Evolutionary conservation across 2,888 invertebrate species (phyloP).

Genomic region (Diadegma fenestrale): DNA sequence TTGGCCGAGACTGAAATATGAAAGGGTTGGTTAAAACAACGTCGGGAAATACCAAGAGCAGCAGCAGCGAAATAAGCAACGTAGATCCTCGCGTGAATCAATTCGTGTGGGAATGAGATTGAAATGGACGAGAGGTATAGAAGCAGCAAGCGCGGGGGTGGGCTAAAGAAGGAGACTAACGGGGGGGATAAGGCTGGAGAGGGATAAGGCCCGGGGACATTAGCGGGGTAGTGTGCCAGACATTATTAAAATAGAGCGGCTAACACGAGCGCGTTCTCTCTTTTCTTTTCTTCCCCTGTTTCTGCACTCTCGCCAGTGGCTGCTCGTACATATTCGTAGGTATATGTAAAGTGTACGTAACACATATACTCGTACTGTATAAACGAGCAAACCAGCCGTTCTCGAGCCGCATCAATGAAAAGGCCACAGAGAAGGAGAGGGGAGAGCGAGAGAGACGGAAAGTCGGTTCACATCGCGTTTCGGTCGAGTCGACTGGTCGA

Average conservation of each 20-base stretch:
- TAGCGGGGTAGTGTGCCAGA: constrained; percentile 83
- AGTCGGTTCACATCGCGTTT: constrained; percentile 45
- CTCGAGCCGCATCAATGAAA: constrained; percentile 63
- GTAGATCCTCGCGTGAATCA: constrained; percentile 64
- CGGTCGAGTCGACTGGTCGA: constrained; percentile 49
- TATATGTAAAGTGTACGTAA: constrained; percentile 9
- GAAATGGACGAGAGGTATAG: constrained; percentile 36
- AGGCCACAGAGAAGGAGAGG: constrained; percentile 37
- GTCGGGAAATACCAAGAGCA: neutral
- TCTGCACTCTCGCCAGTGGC: constrained; percentile 16
- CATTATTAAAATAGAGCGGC: constrained; percentile 80
- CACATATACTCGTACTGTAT: constrained; percentile 26
- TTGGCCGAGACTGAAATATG: neutral
- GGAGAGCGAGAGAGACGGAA: constrained; percentile 46
- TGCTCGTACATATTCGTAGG: constrained; percentile 17
- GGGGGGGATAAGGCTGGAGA: constrained; percentile 29
- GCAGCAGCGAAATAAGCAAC: constrained; percentile 49
- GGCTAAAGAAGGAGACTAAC: constrained; percentile 12
- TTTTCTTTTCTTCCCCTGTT: constrained; percentile 44
- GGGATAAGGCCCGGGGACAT: constrained; percentile 76
- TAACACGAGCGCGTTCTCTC: constrained; percentile 39
- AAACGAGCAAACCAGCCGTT: constrained; percentile 13
- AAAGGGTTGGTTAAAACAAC: constrained; percentile 38
- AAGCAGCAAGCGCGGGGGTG: neutral
- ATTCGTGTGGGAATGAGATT: constrained; percentile 57